phyloP scores from a whole-genome alignment of 2,797 vertebrate species.

The Benthosema pterotum region DNA sequence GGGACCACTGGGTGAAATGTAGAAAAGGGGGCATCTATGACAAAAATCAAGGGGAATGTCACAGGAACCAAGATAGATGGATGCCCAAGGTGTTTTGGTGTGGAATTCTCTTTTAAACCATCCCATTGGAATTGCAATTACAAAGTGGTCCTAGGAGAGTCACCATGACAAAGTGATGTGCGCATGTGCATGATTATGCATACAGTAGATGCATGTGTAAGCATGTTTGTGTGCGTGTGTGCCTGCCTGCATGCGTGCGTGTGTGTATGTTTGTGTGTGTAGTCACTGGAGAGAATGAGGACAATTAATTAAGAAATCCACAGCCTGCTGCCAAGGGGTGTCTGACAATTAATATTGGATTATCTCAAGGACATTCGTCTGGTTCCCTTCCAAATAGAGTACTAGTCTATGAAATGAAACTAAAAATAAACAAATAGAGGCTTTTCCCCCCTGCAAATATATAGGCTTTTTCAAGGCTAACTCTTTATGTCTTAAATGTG shows the following conservation, averaged over 20 bases:
- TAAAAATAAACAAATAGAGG: not conserved
- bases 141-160: no score
- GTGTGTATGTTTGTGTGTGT: not conserved
- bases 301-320: constrained; percentile 44
- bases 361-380: constrained; percentile 26
- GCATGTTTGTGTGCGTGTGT: not conserved
- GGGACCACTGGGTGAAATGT: no score
- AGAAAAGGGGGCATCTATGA: no score
- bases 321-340: constrained; percentile 33
- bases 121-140: no score
- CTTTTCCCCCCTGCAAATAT: no score
- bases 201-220: no score
- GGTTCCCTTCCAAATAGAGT: not conserved
- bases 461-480: not conserved
- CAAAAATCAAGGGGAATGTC: no score
- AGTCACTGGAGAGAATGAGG: constrained; percentile 1
- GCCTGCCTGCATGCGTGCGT: not conserved
- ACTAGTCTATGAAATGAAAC: constrained; percentile 8
- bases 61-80: no score
- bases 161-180: not conserved
- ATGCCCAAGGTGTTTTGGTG: no score
- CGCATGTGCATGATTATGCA: not conserved
- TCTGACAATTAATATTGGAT: constrained; percentile 52
- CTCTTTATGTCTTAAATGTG: no score
- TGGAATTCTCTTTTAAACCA: no score